phyloP scores from a whole-genome alignment of 1,140 invertebrate species.

The Polypedilum vanderplanki region DNA sequence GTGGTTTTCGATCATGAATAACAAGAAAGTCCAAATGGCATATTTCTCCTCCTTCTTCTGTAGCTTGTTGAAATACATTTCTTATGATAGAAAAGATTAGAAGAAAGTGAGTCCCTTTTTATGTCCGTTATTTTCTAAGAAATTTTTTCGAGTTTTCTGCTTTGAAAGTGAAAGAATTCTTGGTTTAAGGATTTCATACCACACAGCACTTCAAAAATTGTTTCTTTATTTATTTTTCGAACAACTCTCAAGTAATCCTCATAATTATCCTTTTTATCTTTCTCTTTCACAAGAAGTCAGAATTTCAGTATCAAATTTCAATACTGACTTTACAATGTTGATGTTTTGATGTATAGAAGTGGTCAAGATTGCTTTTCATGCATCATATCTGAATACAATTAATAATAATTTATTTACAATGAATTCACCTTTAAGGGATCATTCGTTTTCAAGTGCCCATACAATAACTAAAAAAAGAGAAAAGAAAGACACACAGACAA shows the following conservation, averaged over 20 bases:
- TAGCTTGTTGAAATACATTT: too few species aligned
- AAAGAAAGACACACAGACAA: not conserved
- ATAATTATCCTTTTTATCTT: not conserved
- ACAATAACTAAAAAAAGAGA: not conserved
- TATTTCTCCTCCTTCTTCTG: not conserved
- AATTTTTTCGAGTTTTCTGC: not conserved
- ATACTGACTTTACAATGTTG: not conserved
- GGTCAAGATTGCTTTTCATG: too few species aligned
- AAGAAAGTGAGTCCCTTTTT: too few species aligned
- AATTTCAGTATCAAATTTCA: not conserved
- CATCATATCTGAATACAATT: not conserved
- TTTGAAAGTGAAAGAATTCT: not conserved
- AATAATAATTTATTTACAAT: not conserved
- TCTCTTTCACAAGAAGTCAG: too few species aligned
- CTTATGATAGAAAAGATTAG: too few species aligned
- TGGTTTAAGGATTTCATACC: not conserved
- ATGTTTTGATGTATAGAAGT: too few species aligned
- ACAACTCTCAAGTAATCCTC: slow-evolving; percentile 11
- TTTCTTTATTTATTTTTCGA: slow-evolving; percentile 7
- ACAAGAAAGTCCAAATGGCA: not conserved
- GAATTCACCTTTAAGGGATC: not conserved
- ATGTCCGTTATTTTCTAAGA: not conserved
- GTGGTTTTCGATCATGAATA: not conserved
- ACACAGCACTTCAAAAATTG: slow-evolving; percentile 12
- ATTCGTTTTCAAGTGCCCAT: not conserved